Evolutionary conservation across 2,113 vertebrate genomes (phyloP).

Genomic region (Callionymus lyra): DNA sequence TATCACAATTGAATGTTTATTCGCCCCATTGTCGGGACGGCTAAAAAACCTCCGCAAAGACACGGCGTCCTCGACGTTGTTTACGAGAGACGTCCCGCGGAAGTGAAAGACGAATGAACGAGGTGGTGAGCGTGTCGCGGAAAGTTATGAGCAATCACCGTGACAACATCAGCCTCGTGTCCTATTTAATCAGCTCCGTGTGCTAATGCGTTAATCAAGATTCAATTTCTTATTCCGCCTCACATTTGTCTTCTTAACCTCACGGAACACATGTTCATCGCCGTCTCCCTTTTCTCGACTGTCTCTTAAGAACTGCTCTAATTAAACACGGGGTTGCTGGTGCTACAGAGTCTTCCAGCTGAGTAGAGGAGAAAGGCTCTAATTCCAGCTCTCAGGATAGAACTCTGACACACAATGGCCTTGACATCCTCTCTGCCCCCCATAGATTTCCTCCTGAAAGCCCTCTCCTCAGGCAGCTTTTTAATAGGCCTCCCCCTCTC

Average conservation of each 20-base stretch:
- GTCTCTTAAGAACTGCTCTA: constrained; percentile 38
- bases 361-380: constrained; percentile 68
- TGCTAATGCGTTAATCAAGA: constrained; percentile 25
- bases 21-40: constrained; percentile 41
- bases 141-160: too few relatives aligned
- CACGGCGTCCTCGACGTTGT: constrained; percentile 7
- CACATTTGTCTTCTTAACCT: constrained; percentile 16
- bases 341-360: constrained; percentile 50
- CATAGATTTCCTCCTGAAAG: constrained; percentile 55
- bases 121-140: constrained; percentile 9
- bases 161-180: too few relatives aligned
- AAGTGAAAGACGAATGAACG: constrained; percentile 16
- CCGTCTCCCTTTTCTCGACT: constrained; percentile 7
- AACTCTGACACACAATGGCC: constrained; percentile 62
- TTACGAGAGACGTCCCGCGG: constrained; percentile 17
- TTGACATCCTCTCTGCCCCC: constrained; percentile 50
- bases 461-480: constrained; percentile 61
- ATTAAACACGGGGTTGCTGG: constrained; percentile 56
- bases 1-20: constrained; percentile 50
- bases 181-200: background rate
- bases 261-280: constrained; percentile 6
- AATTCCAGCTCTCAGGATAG: constrained; percentile 68
- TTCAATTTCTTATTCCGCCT: constrained; percentile 16
- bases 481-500: constrained; percentile 50
- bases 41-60: constrained; percentile 33